Evolutionary conservation across 2,888 invertebrate species (phyloP).

Genomic region (Unio pictorum): DNA sequence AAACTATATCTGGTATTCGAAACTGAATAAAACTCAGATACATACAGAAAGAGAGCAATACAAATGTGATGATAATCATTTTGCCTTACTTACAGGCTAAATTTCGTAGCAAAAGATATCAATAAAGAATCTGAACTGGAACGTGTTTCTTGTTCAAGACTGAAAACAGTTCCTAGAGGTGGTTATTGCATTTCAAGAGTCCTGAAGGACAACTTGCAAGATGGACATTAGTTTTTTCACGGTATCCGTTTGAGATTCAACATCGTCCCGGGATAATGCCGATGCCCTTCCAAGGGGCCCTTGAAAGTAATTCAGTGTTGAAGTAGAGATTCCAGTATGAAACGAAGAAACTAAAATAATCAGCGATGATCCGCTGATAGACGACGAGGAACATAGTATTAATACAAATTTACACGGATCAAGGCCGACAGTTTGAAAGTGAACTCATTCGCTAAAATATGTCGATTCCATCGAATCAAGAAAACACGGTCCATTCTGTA

Average conservation of each 20-base stretch:
- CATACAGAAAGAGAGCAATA: too few species aligned
- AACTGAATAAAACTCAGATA: too few species aligned
- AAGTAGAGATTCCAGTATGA: background rate
- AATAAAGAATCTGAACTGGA: slow-evolving; percentile 4
- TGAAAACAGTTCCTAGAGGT: slow-evolving; percentile 34
- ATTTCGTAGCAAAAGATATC: too few species aligned
- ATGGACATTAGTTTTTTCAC: slow-evolving; percentile 13
- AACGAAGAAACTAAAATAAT: background rate
- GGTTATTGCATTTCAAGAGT: slow-evolving; percentile 22
- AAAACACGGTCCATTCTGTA: slow-evolving; percentile 24
- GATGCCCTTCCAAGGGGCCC: slow-evolving; percentile 19
- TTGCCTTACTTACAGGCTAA: too few species aligned
- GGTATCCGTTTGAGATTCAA: slow-evolving; percentile 9
- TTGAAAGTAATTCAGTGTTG: slow-evolving; percentile 8
- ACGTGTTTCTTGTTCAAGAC: slow-evolving; percentile 15
- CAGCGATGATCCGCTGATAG: background rate
- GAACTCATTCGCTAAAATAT: slow-evolving; percentile 20
- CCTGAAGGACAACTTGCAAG: slow-evolving; percentile 16
- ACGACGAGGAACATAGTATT: background rate
- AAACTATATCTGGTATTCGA: too few species aligned
- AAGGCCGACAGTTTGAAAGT: slow-evolving; percentile 23
- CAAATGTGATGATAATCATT: too few species aligned
- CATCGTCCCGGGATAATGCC: slow-evolving; percentile 28
- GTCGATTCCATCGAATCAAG: slow-evolving; percentile 14
- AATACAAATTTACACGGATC: slow-evolving; percentile 18